Conservation (phyloP, 1,140 invertebrate species). For the Laupala kohalensis region DNA sequence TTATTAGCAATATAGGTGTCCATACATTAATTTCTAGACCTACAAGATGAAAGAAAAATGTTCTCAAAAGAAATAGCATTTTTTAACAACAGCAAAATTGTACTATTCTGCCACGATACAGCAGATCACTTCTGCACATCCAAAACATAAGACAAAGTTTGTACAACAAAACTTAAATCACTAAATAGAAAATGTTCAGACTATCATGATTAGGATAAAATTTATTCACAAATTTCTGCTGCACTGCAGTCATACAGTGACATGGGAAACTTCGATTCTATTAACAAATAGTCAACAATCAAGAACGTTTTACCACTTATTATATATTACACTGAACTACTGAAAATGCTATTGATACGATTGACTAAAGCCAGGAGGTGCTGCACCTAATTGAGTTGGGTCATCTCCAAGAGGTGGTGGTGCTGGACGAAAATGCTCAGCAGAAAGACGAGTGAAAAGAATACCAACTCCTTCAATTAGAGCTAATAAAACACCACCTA, state of each 20-base stretch:
- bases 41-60: too few relatives aligned
- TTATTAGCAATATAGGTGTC: too few relatives aligned
- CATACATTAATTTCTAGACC: too few relatives aligned
- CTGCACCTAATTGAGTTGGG: slow-evolving; percentile 44
- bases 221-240: not conserved
- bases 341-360: not conserved
- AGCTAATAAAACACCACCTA: slow-evolving; percentile 86
- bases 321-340: not conserved
- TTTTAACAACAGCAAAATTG: too few relatives aligned
- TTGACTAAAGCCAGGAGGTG: slow-evolving; percentile 14
- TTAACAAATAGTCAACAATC: not conserved
- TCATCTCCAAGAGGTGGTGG: slow-evolving; percentile 50
- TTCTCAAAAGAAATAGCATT: too few relatives aligned
- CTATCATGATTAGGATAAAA: not conserved
- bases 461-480: slow-evolving; percentile 95
- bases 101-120: too few relatives aligned
- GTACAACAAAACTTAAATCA: not conserved
- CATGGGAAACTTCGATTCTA: not conserved
- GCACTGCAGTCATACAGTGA: not conserved
- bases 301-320: not conserved
- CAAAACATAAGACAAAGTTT: too few relatives aligned
- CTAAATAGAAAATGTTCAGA: not conserved
- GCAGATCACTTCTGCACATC: too few relatives aligned
- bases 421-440: slow-evolving; percentile 79
- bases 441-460: slow-evolving; percentile 73